Percentiles rank a stretch among this genome's conserved stretches.
phyloP scores from a whole-genome alignment of 2,113 vertebrate genomes.

The Callocephalon fimbriatum region DNA sequence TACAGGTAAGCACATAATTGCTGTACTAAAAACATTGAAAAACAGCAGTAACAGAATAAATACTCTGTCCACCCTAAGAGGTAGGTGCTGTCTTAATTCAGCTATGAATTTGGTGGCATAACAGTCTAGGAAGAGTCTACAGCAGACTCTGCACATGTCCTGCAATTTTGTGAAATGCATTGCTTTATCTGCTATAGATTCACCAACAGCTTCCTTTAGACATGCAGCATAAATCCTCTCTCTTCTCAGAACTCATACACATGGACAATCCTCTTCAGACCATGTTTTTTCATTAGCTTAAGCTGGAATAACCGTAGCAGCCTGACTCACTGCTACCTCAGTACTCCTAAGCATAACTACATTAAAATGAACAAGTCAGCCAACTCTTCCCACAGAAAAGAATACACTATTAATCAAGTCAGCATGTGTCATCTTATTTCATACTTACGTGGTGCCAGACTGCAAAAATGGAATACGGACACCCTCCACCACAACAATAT shows the following conservation, averaged over 20 bases:
- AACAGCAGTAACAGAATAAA: neutral
- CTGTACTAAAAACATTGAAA: neutral
- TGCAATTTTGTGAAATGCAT: neutral
- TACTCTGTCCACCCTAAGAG: neutral
- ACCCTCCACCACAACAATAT: slow-evolving; percentile 93
- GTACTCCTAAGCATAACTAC: neutral
- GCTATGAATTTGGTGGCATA: neutral
- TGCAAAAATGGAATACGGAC: slow-evolving; percentile 91
- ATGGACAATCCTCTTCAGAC: fast-evolving
- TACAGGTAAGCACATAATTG: fast-evolving
- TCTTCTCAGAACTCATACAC: neutral
- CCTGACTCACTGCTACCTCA: neutral
- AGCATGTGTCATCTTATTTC: fast-evolving
- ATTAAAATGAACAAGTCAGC: fast-evolving
- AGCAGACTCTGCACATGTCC: neutral
- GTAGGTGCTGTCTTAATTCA: neutral
- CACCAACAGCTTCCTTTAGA: neutral
- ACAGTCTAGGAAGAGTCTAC: neutral
- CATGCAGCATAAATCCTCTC: fast-evolving
- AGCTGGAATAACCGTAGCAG: neutral
- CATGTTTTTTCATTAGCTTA: fast-evolving
- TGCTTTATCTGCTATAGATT: neutral
- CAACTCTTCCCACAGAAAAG: neutral
- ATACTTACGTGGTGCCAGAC: slow-evolving; percentile 92
- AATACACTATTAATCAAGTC: fast-evolving